Conservation (phyloP, 2,113 vertebrate genomes). For the Vulpes vulpes region DNA sequence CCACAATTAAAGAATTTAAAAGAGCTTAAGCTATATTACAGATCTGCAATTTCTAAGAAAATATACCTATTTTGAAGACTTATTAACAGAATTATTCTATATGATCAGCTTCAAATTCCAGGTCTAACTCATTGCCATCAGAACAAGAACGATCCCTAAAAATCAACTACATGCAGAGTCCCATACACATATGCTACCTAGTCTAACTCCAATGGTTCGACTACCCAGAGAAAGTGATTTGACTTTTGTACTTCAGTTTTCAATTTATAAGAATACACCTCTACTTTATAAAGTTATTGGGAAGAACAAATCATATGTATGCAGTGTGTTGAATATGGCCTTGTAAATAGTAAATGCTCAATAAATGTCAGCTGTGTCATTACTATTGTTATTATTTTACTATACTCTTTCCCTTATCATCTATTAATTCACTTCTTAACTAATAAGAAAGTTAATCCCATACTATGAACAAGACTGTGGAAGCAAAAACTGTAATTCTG, state of each 20-base stretch:
- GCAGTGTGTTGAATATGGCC: background rate
- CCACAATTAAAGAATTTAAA: constrained; percentile 22
- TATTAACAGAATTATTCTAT: background rate
- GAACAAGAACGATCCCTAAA: background rate
- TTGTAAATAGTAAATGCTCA: background rate
- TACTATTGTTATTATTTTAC: background rate
- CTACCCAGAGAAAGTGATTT: background rate
- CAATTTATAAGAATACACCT: background rate
- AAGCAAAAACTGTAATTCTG: background rate
- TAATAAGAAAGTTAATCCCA: constrained; percentile 11
- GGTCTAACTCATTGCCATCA: background rate
- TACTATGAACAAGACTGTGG: background rate
- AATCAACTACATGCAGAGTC: background rate
- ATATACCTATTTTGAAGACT: background rate
- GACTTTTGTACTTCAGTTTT: background rate
- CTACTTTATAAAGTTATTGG: background rate
- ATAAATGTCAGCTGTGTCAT: background rate
- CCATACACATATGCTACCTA: background rate
- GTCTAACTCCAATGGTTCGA: background rate
- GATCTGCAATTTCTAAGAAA: constrained; percentile 26
- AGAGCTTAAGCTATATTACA: background rate
- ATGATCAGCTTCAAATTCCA: constrained; percentile 34
- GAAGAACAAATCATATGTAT: background rate
- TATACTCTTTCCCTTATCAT: background rate
- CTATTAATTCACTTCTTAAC: background rate